A percentile compares a stretch with the other conserved stretches of the same genome.
These are phyloP conservation scores for Sinocyclocheilus anophthalmus DNA, from an alignment of 2,113 vertebrate species.

Conservation along the genomic window DNA sequence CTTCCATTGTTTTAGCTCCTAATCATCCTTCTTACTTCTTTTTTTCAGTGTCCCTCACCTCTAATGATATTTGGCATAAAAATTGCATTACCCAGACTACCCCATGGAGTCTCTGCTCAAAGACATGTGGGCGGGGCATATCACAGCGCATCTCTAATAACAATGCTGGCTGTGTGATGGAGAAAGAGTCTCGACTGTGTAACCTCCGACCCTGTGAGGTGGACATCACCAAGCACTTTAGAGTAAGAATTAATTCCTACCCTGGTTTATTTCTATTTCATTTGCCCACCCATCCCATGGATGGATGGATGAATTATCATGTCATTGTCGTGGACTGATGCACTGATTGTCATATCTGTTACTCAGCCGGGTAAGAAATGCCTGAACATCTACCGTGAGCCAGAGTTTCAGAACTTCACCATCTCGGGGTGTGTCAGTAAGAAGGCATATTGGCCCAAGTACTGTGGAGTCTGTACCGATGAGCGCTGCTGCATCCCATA, in stretches of 20 bases:
- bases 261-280: not conserved
- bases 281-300: not conserved
- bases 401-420: conserved; percentile 67
- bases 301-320: not conserved
- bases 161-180: conserved; percentile 83
- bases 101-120: conserved; percentile 93
- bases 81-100: conserved; percentile 91
- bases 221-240: conserved; percentile 87
- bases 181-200: conserved; percentile 91
- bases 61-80: conserved; percentile 78
- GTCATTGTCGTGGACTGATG: not conserved
- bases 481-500: conserved; percentile 78
- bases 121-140: conserved; percentile 89
- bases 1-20: not conserved
- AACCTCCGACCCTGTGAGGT: conserved; percentile 88
- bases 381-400: conserved; percentile 71
- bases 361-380: conserved; percentile 73
- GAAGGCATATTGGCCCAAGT: conserved; percentile 75
- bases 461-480: conserved; percentile 76
- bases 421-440: conserved; percentile 76
- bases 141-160: conserved; percentile 88
- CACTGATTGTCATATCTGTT: not conserved
- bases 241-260: conserved; percentile 74
- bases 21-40: not conserved
- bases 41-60: conserved; percentile 46